phyloP scores from a whole-genome alignment of 2,797 vertebrate species.

The Microtus agrestis region DNA sequence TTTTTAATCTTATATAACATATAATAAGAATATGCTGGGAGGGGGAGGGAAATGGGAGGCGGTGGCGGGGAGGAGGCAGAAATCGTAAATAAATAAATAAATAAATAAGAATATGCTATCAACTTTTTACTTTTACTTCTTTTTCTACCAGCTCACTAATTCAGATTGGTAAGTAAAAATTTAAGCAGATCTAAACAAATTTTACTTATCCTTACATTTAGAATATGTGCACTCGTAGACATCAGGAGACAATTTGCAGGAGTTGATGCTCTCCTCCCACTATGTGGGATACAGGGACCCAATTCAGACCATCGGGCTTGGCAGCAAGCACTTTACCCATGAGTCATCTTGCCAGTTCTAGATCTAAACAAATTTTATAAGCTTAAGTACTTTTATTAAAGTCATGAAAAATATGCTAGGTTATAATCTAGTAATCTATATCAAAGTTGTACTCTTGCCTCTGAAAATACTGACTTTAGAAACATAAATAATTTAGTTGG shows the following conservation, averaged over 20 bases:
- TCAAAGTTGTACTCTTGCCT: conserved; percentile 25
- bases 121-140: conserved; percentile 51
- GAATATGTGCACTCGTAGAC: background rate
- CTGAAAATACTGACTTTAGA: conserved; percentile 25
- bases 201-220: background rate
- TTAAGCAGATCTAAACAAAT: background rate
- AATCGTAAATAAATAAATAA: no score
- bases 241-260: background rate
- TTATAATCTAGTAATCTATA: conserved; percentile 9
- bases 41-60: no score
- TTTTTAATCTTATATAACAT: conserved; percentile 40
- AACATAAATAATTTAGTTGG: conserved; percentile 31
- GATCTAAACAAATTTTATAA: background rate
- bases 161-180: conserved; percentile 57
- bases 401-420: conserved; percentile 34
- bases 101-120: background rate
- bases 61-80: no score
- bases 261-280: background rate
- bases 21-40: conserved; percentile 19
- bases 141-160: conserved; percentile 21
- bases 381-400: conserved; percentile 38
- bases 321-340: background rate
- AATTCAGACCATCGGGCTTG: background rate
- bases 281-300: background rate
- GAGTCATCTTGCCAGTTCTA: background rate